Evolutionary conservation across 2,797 vertebrate species (phyloP), one percentile per base, ranked within the genome.

Genomic region (Enteromius argenteus): DNA sequence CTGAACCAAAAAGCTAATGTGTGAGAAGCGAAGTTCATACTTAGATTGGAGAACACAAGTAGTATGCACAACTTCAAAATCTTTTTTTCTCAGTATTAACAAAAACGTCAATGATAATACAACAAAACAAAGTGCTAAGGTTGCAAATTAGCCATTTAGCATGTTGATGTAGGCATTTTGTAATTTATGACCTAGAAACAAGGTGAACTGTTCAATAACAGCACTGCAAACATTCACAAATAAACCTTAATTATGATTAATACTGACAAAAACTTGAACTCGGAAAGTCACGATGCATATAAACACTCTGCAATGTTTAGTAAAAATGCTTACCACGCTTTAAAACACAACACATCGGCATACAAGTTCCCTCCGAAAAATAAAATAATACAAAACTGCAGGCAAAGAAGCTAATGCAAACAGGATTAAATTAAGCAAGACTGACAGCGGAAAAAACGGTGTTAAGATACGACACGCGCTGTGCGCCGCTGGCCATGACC

Each of bases 371-470:
- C 64, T 21, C 30, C 30, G 19, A 37, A 69, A 69, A 69, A 27
- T 4, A 7, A 27, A 14, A 44, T n/a, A 13, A 68, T 23, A 69
- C 35, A 42, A 42, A 21, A 42, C 5, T 13, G 19, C 39, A 71
- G 39, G 23, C 4, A 23, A 27, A 71, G 3, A 15, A 53, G 15
- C 30, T n/a, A 68, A 42, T 15, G 23, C 17, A 58, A 67, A 30
- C 37, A 21, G 42, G 49, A 32, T 35, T 32, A 82, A 46, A 62
- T 42, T 74, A 83, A 83, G 23, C 37, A 3, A 19, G 37, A 46
- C 44, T 32, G 64, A 69, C 64, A 78, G 10, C 30, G 19, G 17
- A 14, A 76, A 64, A 27, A 8, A 17, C 4, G 23, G 42, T 8
- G 17, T 44, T 23, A 37, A 64, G 35, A 49, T 69, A 30, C 49